Percentiles rank a stretch among this genome's conserved stretches.
phyloP scores from a whole-genome alignment of 2,888 invertebrate genomes.

The Apomyelois bistriatella region DNA sequence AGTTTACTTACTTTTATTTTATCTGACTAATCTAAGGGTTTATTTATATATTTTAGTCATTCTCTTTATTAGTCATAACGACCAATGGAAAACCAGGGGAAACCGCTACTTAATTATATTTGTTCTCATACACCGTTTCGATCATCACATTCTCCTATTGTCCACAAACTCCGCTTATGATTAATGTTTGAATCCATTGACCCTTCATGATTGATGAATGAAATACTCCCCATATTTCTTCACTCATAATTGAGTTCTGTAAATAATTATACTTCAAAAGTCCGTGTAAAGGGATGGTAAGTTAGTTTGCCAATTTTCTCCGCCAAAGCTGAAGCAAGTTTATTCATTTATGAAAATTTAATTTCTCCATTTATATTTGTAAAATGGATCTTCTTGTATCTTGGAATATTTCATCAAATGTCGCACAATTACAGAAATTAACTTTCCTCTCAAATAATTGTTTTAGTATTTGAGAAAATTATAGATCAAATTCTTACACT shows the following conservation, averaged over 20 bases:
- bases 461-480: too few relatives aligned
- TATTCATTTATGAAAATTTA: background rate
- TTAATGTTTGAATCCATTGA: conserved; percentile 11
- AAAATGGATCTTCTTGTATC: background rate
- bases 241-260: conserved; percentile 7
- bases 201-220: background rate
- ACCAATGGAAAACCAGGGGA: too few relatives aligned
- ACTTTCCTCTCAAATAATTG: background rate
- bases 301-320: conserved; percentile 3
- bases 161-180: background rate
- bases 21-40: too few relatives aligned
- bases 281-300: background rate
- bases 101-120: too few relatives aligned
- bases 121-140: too few relatives aligned
- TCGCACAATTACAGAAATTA: background rate
- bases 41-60: too few relatives aligned
- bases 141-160: too few relatives aligned
- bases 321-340: background rate
- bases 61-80: too few relatives aligned
- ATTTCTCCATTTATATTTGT: background rate
- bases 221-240: conserved; percentile 1
- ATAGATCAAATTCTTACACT: too few relatives aligned
- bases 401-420: background rate
- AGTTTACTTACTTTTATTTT: too few relatives aligned
- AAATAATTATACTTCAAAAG: conserved; percentile 8